Percentiles rank a stretch among this genome's conserved stretches.
Evolutionary conservation across 2,888 invertebrate species (phyloP).

Genomic region (Drosophila merina): DNA sequence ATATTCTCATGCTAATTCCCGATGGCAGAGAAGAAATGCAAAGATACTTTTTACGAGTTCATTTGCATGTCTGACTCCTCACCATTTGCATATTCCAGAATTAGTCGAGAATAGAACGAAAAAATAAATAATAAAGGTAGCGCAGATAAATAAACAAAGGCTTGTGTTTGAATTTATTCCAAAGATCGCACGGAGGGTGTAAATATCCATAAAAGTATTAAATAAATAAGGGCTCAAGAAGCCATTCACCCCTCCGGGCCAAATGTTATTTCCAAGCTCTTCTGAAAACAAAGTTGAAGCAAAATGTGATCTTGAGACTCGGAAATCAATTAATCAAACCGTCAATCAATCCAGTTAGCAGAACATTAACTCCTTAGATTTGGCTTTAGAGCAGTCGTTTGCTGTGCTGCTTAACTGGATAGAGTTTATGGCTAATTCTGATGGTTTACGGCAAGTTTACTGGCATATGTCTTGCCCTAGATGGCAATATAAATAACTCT

Average conservation of each 20-base stretch:
- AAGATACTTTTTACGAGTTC: constrained; percentile 24
- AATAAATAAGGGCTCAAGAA: constrained; percentile 21
- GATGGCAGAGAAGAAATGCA: constrained; percentile 49
- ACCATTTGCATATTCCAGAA: constrained; percentile 38
- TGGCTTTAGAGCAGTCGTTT: constrained; percentile 15
- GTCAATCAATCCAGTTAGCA: constrained; percentile 35
- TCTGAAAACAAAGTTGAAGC: neutral
- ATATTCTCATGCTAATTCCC: constrained; percentile 67
- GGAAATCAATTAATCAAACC: constrained; percentile 18
- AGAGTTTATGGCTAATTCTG: constrained; percentile 3
- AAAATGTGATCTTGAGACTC: constrained; percentile 30
- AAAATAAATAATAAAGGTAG: constrained; percentile 33
- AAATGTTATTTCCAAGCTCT: neutral
- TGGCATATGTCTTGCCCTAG: constrained; percentile 23
- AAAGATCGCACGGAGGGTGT: constrained; percentile 1
- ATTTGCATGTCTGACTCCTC: constrained; percentile 57
- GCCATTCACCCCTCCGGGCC: constrained; percentile 22
- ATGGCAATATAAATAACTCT: constrained; percentile 17
- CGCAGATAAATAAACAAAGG: constrained; percentile 11
- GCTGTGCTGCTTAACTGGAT: neutral
- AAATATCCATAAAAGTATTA: neutral
- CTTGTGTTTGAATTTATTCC: constrained; percentile 1
- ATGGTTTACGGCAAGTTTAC: constrained; percentile 36
- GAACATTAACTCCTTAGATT: constrained; percentile 42
- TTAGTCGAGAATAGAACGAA: constrained; percentile 14